Evolutionary conservation across 2,888 invertebrate genomes (phyloP).

Genomic region (Amblyjoppa proteus): DNA sequence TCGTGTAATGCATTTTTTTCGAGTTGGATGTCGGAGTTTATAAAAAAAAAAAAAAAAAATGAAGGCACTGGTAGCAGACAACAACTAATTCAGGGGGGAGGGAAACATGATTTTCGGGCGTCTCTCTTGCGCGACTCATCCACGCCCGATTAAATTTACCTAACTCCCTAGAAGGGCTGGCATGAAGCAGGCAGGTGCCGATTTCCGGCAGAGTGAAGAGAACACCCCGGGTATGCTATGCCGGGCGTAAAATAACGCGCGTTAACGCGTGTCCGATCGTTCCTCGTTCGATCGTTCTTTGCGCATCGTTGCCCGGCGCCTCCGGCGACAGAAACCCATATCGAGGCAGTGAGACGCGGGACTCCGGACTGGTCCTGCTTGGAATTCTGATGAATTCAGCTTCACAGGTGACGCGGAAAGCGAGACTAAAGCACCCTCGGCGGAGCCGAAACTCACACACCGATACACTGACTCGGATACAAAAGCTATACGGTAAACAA

Average conservation of each 20-base stretch:
- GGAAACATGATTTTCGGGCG: constrained; percentile 49
- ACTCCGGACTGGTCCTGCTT: constrained; percentile 1
- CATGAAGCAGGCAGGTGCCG: constrained; percentile 79
- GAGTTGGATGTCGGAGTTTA: background rate
- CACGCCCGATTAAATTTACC: constrained; percentile 68
- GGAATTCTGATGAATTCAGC: constrained; percentile 68
- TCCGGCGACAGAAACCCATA: constrained; percentile 13
- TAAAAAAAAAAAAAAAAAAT: background rate
- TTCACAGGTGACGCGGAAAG: constrained; percentile 64
- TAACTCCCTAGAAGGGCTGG: constrained; percentile 52
- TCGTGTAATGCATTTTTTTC: constrained; percentile 15
- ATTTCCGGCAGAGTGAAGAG: constrained; percentile 80
- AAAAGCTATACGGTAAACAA: background rate
- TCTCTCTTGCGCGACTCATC: constrained; percentile 60
- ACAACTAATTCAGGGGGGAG: constrained; percentile 41
- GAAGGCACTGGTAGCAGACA: constrained; percentile 16
- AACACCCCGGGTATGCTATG: constrained; percentile 47
- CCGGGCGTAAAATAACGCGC: constrained; percentile 66
- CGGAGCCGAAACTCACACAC: background rate
- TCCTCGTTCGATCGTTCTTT: constrained; percentile 64
- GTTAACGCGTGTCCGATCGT: constrained; percentile 71
- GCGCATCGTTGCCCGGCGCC: constrained; percentile 50
- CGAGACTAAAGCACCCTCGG: constrained; percentile 40
- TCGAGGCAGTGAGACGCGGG: background rate
- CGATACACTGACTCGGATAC: background rate